Evolutionary conservation across 2,797 vertebrate genomes (phyloP).

Genomic region (Acestrorhynchus altus): DNA sequence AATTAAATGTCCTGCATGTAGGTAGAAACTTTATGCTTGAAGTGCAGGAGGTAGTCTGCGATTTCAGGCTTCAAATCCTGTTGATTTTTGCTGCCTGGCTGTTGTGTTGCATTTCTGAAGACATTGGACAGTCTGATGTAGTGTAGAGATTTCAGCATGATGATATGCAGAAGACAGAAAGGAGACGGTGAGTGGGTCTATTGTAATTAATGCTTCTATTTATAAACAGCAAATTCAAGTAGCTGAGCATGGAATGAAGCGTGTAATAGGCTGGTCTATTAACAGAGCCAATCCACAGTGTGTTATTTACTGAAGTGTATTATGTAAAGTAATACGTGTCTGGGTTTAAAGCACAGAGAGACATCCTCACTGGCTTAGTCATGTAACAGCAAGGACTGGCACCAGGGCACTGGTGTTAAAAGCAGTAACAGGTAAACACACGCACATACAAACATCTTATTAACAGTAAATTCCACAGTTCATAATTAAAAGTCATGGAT

Average conservation of each 20-base stretch:
- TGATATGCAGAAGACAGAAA: not conserved
- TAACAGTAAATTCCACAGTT: too few species aligned
- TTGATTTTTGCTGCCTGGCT: not conserved
- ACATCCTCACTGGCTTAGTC: constrained; percentile 1
- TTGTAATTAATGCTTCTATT: constrained; percentile 46
- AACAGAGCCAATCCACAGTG: constrained; percentile 22
- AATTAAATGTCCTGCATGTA: too few species aligned
- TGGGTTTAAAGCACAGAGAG: constrained; percentile 44
- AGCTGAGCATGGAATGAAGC: constrained; percentile 40
- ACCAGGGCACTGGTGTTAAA: not conserved
- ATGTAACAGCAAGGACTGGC: not conserved
- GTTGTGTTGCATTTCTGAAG: not conserved
- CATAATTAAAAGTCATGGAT: too few species aligned
- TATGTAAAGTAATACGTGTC: constrained; percentile 61
- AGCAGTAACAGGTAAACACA: not conserved
- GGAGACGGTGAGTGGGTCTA: constrained; percentile 14
- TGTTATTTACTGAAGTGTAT: constrained; percentile 52
- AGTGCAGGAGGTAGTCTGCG: too few species aligned
- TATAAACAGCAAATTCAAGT: constrained; percentile 45
- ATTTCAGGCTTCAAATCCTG: not conserved
- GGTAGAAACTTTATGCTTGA: too few species aligned
- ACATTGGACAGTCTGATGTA: not conserved
- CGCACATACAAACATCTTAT: constrained; percentile 3
- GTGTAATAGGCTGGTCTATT: constrained; percentile 35
- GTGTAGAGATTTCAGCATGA: not conserved